These are phyloP conservation scores for Lutjanus campechanus DNA, from an alignment of 2,797 vertebrate genomes.

Conservation along the genomic window DNA sequence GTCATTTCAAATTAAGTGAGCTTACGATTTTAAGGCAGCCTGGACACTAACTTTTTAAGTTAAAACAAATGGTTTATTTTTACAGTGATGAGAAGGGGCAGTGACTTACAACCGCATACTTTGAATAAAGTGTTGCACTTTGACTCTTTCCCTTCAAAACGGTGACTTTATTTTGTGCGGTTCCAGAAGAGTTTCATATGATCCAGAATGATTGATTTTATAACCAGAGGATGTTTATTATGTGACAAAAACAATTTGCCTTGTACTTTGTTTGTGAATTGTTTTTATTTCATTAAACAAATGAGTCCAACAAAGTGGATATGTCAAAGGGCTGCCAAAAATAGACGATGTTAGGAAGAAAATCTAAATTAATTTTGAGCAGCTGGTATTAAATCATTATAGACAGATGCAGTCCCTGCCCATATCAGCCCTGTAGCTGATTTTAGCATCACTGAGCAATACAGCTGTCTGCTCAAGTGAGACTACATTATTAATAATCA, in stretches of 20 bases:
- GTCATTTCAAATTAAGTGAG: too few species aligned
- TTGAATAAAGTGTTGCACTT: constrained; percentile 3
- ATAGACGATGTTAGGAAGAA: constrained; percentile 4
- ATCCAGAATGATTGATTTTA: neutral
- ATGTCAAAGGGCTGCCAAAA: neutral
- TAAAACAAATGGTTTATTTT: too few species aligned
- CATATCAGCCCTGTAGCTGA: constrained; percentile 23
- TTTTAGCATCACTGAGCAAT: constrained; percentile 38
- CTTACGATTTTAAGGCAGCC: too few species aligned
- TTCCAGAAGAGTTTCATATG: neutral
- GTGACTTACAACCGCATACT: neutral
- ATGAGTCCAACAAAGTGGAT: neutral
- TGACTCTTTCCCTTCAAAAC: neutral
- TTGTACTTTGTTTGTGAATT: neutral
- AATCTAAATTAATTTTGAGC: constrained; percentile 28
- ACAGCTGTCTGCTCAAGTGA: constrained; percentile 42
- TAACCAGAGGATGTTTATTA: neutral
- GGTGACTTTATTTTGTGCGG: neutral
- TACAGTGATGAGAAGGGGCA: neutral
- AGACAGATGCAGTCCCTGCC: constrained; percentile 34
- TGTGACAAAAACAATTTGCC: neutral
- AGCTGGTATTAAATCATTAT: constrained; percentile 56
- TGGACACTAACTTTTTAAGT: too few species aligned
- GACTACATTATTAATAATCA: constrained; percentile 44
- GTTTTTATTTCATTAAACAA: neutral